Evolutionary conservation across 2,888 invertebrate genomes (phyloP), one percentile per base, ranked within the genome.

Genomic region (Homarus gammarus): DNA sequence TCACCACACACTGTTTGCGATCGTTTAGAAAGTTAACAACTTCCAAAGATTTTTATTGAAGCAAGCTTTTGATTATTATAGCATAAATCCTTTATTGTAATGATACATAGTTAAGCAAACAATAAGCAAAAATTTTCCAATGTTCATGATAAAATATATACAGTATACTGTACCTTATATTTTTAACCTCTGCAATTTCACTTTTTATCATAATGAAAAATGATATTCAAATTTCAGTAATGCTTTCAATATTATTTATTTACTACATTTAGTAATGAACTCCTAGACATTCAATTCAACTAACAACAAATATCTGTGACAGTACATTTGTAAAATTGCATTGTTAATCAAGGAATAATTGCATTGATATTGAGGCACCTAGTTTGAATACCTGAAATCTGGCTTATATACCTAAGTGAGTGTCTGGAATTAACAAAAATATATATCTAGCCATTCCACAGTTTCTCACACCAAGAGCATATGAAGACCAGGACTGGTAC

Each of bases 281-380:
- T 61, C 51, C 61, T 49, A 27, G 27, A 56, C 27, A 40, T 75
- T 22, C 27, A 38, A 68, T 22, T 36, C 38, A n/a, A 84, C 83
- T 85, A 85, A 64, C 73, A 85, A 85, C 77, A 86, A 33, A 70
- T 86, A 68, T 3, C 77, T 49, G 70, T 70, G 27, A 61, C 40
- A 79, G 51, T 79, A 49, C 51, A 70, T 51, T 78, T 44, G n/a
- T 49, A 61, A 78, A 33, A 86, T 86, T 86, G 86, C 86, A 86
- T 86, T 86, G 86, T 70, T 86, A 44, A 85, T 78, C 78, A 70
- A 79, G 79, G 79, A 79, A 79, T 75, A 86, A 86, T 86, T 86
- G 86, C 86, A 86, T 86, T 86, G 86, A 86, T 78, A 86, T 86
- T 86, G 86, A 86, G 86, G 86, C 86, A 86, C 86, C 86, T 86